phyloP scores from a whole-genome alignment of 2,113 vertebrate genomes.

The Xyrauchen texanus region DNA sequence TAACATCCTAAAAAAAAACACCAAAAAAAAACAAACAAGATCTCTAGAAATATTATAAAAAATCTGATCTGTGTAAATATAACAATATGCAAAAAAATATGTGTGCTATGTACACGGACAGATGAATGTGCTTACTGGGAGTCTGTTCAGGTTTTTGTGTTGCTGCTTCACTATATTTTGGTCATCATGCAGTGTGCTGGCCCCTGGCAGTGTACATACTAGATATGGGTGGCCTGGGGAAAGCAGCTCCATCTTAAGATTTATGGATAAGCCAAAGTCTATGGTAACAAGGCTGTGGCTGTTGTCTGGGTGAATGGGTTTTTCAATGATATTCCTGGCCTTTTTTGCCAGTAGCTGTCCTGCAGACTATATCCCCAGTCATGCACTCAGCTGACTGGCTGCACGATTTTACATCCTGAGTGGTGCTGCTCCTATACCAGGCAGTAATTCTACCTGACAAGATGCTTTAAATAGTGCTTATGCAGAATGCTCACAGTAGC shows the following conservation, averaged over 20 bases:
- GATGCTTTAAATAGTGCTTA: constrained; percentile 25
- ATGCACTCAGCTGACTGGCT: not conserved
- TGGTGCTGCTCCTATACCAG: not conserved
- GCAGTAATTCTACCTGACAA: not conserved
- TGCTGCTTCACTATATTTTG: not conserved
- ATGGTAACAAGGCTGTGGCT: not conserved
- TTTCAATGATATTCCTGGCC: not conserved
- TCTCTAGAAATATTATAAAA: not conserved
- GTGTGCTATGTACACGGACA: not conserved
- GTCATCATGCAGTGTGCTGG: not conserved
- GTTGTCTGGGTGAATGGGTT: not conserved
- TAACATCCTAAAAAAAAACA: not conserved
- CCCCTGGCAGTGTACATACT: not conserved
- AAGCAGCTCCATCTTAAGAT: not conserved
- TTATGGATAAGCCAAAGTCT: not conserved
- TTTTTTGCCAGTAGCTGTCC: not conserved
- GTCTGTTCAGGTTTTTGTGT: not conserved
- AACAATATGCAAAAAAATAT: too few species aligned
- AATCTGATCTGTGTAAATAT: too few species aligned
- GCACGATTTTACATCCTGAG: not conserved
- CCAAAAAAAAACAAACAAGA: not conserved
- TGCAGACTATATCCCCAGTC: not conserved
- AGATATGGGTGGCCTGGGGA: not conserved
- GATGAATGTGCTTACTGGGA: not conserved
- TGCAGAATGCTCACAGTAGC: not conserved